Base-by-base conservation (phyloP, 2,888 invertebrate genomes). In the Limulus polyphemus region DNA sequence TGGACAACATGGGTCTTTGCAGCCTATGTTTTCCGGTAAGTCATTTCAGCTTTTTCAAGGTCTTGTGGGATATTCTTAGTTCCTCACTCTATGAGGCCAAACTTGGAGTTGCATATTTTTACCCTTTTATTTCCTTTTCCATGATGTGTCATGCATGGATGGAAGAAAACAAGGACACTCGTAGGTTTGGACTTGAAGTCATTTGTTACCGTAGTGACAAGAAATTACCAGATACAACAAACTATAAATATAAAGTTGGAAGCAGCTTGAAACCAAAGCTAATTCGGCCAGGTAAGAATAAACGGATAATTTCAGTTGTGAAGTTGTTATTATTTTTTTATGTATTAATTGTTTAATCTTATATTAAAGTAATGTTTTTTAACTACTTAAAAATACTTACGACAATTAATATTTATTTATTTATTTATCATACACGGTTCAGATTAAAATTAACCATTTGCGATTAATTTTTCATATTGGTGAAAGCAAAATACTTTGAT, bases 61-160 rank as follows among this genome's bases (percentile, higher is more conserved):
- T 69, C 47, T 64, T 73, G 2, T 73, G 73, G 73, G 72, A 72
- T 52, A 61, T 69, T 4, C 57, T 72, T n/a, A 65, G 71, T 9
- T 55, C 67, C 11, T 66, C 67, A 5, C 48, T 72, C 7, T 66
- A 70, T 59, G 69, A 69, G 51, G 71, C 72, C 1, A 71, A 68
- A 57, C 64, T 71, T 49, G 73, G 72, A 11, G 70, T 72, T 66
- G 68, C 71, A 11, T 70, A 71, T 56, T 72, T 72, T 56, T 69
- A 70, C 56, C 70, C 72, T 2, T 71, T 70, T 57, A 69, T 71
- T 10, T 69, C 69, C 12, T 73, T 72, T 59, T 66, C 72, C 0
- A 73, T 73, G 73, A 73, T 72, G 69, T 73, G 73, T 55, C 71
- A 72, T 54, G 73, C 72, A 1, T 71, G 71, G 59, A 73, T 73